Evolutionary conservation across 2,797 vertebrate genomes (phyloP).

Genomic region (Phoebastria nigripes): DNA sequence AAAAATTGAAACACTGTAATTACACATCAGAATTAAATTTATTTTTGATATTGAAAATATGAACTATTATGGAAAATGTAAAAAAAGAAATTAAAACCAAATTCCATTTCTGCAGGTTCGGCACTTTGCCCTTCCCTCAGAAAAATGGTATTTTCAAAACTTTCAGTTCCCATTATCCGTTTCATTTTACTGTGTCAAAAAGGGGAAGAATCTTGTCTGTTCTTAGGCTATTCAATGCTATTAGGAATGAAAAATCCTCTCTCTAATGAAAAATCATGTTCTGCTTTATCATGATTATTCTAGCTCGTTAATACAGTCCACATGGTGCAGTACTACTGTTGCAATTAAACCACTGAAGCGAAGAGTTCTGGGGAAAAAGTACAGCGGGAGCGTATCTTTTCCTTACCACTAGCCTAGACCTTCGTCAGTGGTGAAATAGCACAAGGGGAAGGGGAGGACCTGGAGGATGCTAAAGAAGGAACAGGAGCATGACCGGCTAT

Average conservation of each 20-base stretch:
- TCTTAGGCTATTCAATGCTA: not conserved
- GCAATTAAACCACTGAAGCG: accelerated
- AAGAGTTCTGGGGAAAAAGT: not conserved
- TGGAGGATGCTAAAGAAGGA: not conserved
- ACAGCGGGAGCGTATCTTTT: not conserved
- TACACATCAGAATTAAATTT: not conserved
- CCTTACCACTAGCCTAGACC: not conserved
- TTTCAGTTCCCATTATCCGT: not conserved
- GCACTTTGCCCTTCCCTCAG: not conserved
- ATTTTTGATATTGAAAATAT: not conserved
- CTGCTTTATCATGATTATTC: not conserved
- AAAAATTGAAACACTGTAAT: not conserved
- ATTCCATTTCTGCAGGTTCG: not conserved
- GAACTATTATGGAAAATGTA: not conserved
- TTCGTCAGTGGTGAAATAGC: not conserved
- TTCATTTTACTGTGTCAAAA: not conserved
- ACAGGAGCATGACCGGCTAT: not conserved
- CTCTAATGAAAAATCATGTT: not conserved
- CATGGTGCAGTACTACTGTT: not conserved
- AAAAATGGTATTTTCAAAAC: not conserved
- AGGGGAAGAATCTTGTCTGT: not conserved
- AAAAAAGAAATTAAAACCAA: not conserved
- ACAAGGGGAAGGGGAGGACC: not conserved
- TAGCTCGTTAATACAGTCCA: not conserved
- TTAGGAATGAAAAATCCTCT: constrained; percentile 1